These are phyloP conservation scores for Ancistrus triradiatus DNA, from an alignment of 2,113 vertebrate species.

Conservation along the genomic window DNA sequence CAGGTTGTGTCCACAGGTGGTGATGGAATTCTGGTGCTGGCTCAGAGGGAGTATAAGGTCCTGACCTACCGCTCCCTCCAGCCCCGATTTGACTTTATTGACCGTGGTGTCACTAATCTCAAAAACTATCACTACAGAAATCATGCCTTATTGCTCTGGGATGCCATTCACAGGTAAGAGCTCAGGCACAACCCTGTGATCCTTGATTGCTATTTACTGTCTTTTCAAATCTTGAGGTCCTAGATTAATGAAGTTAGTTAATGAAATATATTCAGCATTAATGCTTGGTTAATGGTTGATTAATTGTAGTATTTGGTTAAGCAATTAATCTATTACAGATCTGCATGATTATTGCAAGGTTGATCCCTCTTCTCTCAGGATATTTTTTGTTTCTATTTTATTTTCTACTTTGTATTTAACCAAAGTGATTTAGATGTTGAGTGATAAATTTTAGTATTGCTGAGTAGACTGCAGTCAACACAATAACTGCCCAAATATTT, in stretches of 20 bases:
- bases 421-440: too few species aligned
- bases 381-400: too few species aligned
- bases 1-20: slow-evolving; percentile 5
- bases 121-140: slow-evolving; percentile 63
- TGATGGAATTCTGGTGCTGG: background rate
- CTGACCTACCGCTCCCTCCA: slow-evolving; percentile 12
- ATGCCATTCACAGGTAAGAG: slow-evolving; percentile 59
- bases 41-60: background rate
- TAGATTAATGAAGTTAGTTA: background rate
- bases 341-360: too few species aligned
- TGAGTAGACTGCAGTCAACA: too few species aligned
- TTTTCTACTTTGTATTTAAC: too few species aligned
- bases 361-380: too few species aligned
- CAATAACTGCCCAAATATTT: too few species aligned
- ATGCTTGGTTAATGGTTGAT: too few species aligned
- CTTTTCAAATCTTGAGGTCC: background rate
- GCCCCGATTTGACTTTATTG: background rate
- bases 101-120: slow-evolving; percentile 1
- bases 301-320: too few species aligned
- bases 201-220: background rate
- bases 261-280: background rate
- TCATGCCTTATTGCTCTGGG: slow-evolving; percentile 61
- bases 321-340: too few species aligned
- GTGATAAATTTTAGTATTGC: too few species aligned
- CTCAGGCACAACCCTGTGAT: too few species aligned